Evolutionary conservation across 2,888 invertebrate species (phyloP).

Genomic region (Leptinotarsa tumamoca): DNA sequence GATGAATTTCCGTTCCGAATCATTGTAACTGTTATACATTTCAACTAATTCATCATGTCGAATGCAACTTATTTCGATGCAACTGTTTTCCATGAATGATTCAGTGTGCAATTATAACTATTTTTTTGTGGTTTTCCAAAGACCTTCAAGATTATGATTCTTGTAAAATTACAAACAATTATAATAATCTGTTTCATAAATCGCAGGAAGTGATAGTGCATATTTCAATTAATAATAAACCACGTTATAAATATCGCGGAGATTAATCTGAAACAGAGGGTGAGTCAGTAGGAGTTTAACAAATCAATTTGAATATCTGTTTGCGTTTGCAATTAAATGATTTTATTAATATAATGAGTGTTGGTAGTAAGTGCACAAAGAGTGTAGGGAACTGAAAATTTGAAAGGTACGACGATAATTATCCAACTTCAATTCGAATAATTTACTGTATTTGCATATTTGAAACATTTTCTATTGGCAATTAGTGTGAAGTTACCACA

Average conservation of each 20-base stretch:
- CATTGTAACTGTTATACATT: too few relatives aligned
- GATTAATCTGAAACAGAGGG: conserved; percentile 2
- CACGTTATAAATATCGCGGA: conserved; percentile 23
- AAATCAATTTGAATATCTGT: neutral
- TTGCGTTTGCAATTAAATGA: neutral
- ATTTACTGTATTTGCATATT: too few relatives aligned
- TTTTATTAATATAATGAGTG: too few relatives aligned
- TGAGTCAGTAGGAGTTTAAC: conserved; percentile 1
- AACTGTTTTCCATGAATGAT: conserved; percentile 26
- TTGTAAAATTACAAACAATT: conserved; percentile 27
- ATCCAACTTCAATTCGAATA: too few relatives aligned
- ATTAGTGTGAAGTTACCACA: too few relatives aligned
- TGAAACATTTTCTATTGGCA: too few relatives aligned
- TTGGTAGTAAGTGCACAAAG: too few relatives aligned
- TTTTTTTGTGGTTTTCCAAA: conserved; percentile 28
- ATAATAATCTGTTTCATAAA: conserved; percentile 43
- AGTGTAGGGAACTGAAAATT: too few relatives aligned
- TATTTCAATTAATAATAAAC: conserved; percentile 35
- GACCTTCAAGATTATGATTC: conserved; percentile 27
- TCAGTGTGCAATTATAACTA: conserved; percentile 21
- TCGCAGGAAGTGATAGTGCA: conserved; percentile 44
- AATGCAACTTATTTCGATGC: conserved; percentile 7
- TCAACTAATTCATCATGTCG: neutral
- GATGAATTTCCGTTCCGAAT: too few relatives aligned
- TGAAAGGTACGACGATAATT: too few relatives aligned